These are phyloP conservation scores for Adelognathus sp. DNA, from an alignment of 2,888 invertebrate species.

Conservation along the genomic window DNA sequence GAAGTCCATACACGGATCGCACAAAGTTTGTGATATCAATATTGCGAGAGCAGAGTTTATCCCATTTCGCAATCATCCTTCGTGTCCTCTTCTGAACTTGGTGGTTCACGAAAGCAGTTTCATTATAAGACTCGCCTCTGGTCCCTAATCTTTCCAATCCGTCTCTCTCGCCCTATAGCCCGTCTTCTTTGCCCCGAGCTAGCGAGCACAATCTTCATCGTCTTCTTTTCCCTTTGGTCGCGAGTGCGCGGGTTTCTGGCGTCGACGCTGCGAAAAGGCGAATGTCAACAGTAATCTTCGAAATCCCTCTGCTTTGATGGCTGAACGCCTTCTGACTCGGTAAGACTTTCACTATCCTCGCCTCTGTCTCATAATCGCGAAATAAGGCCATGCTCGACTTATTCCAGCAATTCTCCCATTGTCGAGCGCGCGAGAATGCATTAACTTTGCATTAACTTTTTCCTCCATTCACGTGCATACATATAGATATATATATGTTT, in stretches of 20 bases:
- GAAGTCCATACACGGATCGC: background rate
- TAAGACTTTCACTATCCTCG: slow-evolving; percentile 26
- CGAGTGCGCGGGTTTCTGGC: slow-evolving; percentile 14
- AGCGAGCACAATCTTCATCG: slow-evolving; percentile 33
- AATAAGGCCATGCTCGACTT: slow-evolving; percentile 46
- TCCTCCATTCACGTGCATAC: background rate
- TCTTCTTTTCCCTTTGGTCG: slow-evolving; percentile 48
- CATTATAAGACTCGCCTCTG: slow-evolving; percentile 44
- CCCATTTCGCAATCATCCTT: slow-evolving; percentile 1
- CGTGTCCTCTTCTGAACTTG: background rate
- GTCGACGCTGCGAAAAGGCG: slow-evolving; percentile 30
- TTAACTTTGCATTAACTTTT: slow-evolving; percentile 46
- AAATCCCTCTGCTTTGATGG: slow-evolving; percentile 52
- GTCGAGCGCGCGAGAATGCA: slow-evolving; percentile 46
- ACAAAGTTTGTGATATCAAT: slow-evolving; percentile 10
- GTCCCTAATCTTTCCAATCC: slow-evolving; percentile 37
- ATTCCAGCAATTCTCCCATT: slow-evolving; percentile 32
- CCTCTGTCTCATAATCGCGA: slow-evolving; percentile 34
- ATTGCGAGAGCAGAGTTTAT: slow-evolving; percentile 11
- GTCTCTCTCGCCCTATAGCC: background rate
- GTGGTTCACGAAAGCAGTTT: slow-evolving; percentile 34
- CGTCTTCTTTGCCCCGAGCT: slow-evolving; percentile 3
- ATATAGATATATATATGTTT: background rate
- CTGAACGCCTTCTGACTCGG: slow-evolving; percentile 48
- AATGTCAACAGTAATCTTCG: slow-evolving; percentile 58